Evolutionary conservation across 2,113 vertebrate genomes (phyloP), one percentile per base, ranked within the genome.

Genomic region (Microcebus griseorufus): DNA sequence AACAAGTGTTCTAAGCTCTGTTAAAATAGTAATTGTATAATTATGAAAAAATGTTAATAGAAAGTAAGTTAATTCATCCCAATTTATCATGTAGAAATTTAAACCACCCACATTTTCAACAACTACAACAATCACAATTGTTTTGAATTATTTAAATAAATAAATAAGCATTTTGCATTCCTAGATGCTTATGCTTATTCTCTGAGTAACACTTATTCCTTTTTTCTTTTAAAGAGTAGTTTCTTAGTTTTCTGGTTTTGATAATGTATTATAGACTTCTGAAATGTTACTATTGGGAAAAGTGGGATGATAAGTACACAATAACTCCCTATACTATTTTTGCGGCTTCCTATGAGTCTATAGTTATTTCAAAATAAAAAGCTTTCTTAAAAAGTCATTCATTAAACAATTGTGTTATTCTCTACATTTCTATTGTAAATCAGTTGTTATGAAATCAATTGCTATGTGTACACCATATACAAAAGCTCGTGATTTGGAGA

Each of bases 281-380:
- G 11, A 32, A 1, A 34, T 88, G 3, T 51, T 51, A 67, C 23
- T 32, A 39, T 27, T 55, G n/a, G 14, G 39, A 2, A 29, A 62
- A n/a, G n/a, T 58, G 34, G n/a, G 12, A 16, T 39, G 12, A n/a
- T 60, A 11, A 20, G 7, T 51, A 69, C 32, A 37, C 5, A 17
- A 20, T 6, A 45, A 2, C 39, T 17, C 4, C 12, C 9, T 37
- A 3, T 6, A 51, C 13, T 80, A 27, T 29, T 82, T 60, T 60
- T 90, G 22, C 4, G n/a, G 7, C 11, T 72, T 65, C 17, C 4
- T 73, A 0, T 85, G 18, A 27, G 37, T 65, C 34, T 81, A 23
- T 6, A 79, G 4, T 80, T 91, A 64, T 69, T 88, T 94, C 27
- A 85, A 88, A 95, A 65, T 58, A 27, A 69, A 83, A 83, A 6